phyloP scores from a whole-genome alignment of 2,113 vertebrate species.

The Burhinus oedicnemus region DNA sequence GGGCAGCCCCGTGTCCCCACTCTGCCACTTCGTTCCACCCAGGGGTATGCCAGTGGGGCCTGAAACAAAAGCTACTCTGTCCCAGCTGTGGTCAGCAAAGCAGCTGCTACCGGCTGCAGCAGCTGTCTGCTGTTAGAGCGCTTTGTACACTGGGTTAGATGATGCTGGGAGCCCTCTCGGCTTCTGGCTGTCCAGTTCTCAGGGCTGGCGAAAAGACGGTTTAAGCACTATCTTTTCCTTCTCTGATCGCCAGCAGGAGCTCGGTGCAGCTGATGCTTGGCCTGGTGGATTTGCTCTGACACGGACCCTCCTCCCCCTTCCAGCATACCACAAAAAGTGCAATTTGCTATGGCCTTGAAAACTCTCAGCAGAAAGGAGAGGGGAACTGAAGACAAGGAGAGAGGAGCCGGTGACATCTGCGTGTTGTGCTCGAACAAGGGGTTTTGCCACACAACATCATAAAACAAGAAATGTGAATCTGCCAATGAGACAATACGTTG shows the following conservation, averaged over 20 bases:
- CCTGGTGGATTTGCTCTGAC: background rate
- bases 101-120: conserved; percentile 13
- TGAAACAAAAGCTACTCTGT: background rate
- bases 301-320: background rate
- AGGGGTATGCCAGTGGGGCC: background rate
- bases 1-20: background rate
- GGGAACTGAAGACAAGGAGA: background rate
- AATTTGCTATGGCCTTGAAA: background rate
- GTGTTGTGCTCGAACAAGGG: background rate
- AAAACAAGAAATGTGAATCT: background rate
- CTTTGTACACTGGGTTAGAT: background rate
- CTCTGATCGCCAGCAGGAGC: background rate
- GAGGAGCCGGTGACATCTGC: background rate
- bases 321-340: background rate
- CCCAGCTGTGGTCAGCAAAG: background rate
- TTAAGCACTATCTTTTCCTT: background rate
- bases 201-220: background rate
- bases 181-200: background rate
- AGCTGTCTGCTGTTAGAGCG: background rate
- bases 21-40: background rate
- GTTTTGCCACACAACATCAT: background rate
- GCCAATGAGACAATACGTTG: background rate
- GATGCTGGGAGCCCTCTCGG: background rate
- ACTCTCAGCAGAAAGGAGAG: background rate
- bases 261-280: background rate